A percentile compares a stretch with the other conserved stretches of the same genome.
phyloP scores from a whole-genome alignment of 2,797 vertebrate genomes.

The Clamator glandarius region DNA sequence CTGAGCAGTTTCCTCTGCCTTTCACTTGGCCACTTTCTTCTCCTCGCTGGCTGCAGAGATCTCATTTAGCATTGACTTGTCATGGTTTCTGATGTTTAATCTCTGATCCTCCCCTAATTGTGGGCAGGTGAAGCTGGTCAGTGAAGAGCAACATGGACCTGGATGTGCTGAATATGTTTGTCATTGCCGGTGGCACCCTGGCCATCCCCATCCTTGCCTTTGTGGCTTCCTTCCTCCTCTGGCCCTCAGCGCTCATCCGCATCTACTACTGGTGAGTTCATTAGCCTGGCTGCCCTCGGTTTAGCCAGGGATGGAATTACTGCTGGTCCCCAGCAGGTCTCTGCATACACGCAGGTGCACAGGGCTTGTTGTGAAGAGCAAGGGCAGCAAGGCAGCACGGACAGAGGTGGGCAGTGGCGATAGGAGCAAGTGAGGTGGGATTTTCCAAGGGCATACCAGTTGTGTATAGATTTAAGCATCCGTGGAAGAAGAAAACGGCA shows the following conservation, averaged over 20 bases:
- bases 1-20: neutral
- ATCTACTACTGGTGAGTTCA: conserved; percentile 94
- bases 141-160: conserved; percentile 83
- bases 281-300: accelerated
- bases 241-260: conserved; percentile 92
- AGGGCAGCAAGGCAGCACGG: neutral
- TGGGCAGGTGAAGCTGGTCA: conserved; percentile 13
- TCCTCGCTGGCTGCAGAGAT: neutral
- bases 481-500: neutral
- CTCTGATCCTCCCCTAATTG: neutral
- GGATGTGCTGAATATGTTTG: conserved; percentile 90
- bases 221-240: conserved; percentile 90
- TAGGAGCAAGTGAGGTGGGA: neutral
- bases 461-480: neutral
- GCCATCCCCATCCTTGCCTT: conserved; percentile 95
- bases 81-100: neutral
- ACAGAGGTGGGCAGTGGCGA: accelerated
- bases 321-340: neutral
- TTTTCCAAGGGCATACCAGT: neutral
- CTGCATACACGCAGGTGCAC: neutral
- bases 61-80: neutral
- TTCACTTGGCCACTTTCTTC: neutral
- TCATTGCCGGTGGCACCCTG: conserved; percentile 89
- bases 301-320: neutral
- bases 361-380: neutral